A percentile compares a stretch with the other conserved stretches of the same genome.
These are phyloP conservation scores for Leucozona laternaria DNA, from an alignment of 2,888 invertebrate species.

Conservation along the genomic window DNA sequence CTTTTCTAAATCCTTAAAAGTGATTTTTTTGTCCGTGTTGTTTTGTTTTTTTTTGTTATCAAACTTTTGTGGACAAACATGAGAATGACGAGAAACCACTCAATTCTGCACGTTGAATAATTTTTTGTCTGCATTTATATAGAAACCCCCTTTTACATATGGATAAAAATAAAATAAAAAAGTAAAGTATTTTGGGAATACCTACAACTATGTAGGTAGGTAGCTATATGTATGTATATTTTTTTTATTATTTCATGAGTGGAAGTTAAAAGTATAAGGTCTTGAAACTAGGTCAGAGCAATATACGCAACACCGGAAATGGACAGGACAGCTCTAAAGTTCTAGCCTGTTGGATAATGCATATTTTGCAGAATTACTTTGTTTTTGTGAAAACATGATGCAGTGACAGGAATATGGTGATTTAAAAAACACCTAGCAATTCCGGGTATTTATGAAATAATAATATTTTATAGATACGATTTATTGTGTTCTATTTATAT, in stretches of 20 bases:
- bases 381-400: not conserved
- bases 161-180: not conserved
- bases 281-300: not conserved
- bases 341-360: not conserved
- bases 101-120: constrained; percentile 25
- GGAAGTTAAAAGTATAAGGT: not conserved
- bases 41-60: constrained; percentile 4
- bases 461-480: not conserved
- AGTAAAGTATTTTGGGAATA: not conserved
- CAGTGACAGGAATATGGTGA: not conserved
- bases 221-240: not conserved
- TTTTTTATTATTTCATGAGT: not conserved
- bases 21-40: not conserved
- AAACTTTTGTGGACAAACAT: constrained; percentile 25
- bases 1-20: constrained; percentile 36
- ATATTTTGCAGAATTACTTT: not conserved
- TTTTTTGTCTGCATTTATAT: not conserved
- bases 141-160: constrained; percentile 7
- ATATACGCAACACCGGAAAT: constrained; percentile 15
- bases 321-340: constrained; percentile 1
- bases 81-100: constrained; percentile 30
- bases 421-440: not conserved
- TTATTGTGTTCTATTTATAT: not conserved
- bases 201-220: not conserved
- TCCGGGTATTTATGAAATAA: not conserved